Conservation (phyloP, 2,113 vertebrate genomes). For the Carlito syrichta region DNA sequence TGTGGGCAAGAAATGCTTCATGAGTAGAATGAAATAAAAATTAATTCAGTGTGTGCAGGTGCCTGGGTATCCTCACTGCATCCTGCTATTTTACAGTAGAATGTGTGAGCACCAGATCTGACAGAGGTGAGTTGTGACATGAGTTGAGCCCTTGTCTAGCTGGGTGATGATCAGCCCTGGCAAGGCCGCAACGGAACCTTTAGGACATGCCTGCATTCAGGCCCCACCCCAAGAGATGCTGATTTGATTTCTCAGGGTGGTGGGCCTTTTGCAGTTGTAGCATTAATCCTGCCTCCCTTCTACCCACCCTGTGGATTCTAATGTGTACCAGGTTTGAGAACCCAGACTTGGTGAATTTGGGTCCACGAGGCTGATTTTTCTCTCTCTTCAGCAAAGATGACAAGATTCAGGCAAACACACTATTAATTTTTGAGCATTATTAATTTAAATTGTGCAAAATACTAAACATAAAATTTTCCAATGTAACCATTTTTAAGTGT, state of each 20-base stretch:
- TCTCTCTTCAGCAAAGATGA: neutral
- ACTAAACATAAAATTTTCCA: accelerated
- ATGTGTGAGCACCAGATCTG: accelerated
- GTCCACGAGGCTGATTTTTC: accelerated
- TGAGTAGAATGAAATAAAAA: neutral
- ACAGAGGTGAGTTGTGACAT: neutral
- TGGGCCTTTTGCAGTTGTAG: accelerated
- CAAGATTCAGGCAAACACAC: neutral
- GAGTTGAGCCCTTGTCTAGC: neutral
- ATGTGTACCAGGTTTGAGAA: accelerated
- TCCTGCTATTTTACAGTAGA: accelerated
- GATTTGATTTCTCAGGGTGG: neutral
- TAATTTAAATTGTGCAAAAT: neutral
- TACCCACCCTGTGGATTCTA: accelerated
- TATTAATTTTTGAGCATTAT: neutral
- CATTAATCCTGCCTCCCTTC: neutral
- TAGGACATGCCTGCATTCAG: neutral
- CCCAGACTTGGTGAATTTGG: accelerated
- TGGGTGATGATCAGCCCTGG: accelerated
- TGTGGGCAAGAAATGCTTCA: neutral
- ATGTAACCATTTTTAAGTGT: accelerated
- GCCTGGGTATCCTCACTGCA: accelerated
- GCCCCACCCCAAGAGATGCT: accelerated
- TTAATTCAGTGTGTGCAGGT: accelerated
- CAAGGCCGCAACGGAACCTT: accelerated